A percentile compares a stretch with the other conserved stretches of the same genome.
Conservation (phyloP, 2,797 vertebrate genomes). For the Helicolenus hilgendorfi region DNA sequence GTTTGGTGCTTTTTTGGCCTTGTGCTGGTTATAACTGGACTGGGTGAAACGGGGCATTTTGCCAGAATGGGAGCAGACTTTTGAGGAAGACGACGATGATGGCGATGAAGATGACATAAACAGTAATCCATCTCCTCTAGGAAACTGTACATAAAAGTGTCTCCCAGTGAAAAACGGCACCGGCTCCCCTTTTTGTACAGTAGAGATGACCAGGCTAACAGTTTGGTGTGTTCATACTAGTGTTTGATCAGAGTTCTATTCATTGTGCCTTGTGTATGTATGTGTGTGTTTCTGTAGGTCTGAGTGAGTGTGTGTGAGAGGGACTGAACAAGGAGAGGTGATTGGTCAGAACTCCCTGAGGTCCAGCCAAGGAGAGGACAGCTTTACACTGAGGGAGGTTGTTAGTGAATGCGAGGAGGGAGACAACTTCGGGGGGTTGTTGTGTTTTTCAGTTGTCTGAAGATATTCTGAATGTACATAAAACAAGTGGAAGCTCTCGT, state of each 20-base stretch:
- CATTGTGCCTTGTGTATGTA: slow-evolving; percentile 99
- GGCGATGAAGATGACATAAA: slow-evolving; percentile 61
- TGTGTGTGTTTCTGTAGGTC: slow-evolving; percentile 68
- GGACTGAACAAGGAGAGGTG: slow-evolving; percentile 74
- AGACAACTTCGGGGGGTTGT: slow-evolving; percentile 91
- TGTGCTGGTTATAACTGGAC: slow-evolving; percentile 80
- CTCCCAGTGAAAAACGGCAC: slow-evolving; percentile 72
- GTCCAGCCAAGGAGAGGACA: slow-evolving; percentile 90
- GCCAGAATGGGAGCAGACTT: slow-evolving; percentile 66
- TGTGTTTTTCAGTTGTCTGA: slow-evolving; percentile 95
- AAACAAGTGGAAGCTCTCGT: slow-evolving; percentile 97
- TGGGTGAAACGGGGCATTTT: slow-evolving; percentile 54
- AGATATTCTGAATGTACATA: slow-evolving; percentile 98
- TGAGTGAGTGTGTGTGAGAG: slow-evolving; percentile 81
- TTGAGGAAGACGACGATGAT: slow-evolving; percentile 58
- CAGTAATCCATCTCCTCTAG: slow-evolving; percentile 77
- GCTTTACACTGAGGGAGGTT: slow-evolving; percentile 90
- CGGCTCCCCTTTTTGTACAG: slow-evolving; percentile 82
- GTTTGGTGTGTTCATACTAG: slow-evolving; percentile 94
- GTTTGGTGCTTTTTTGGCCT: slow-evolving; percentile 80
- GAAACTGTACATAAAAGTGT: slow-evolving; percentile 79
- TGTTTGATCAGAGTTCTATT: slow-evolving; percentile 97
- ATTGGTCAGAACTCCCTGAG: slow-evolving; percentile 85
- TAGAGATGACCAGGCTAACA: slow-evolving; percentile 88
- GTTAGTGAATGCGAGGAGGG: slow-evolving; percentile 90